Evolutionary conservation across 2,888 invertebrate genomes (phyloP), one percentile per base, ranked within the genome.

Genomic region (Lissocephala sabroskyi): DNA sequence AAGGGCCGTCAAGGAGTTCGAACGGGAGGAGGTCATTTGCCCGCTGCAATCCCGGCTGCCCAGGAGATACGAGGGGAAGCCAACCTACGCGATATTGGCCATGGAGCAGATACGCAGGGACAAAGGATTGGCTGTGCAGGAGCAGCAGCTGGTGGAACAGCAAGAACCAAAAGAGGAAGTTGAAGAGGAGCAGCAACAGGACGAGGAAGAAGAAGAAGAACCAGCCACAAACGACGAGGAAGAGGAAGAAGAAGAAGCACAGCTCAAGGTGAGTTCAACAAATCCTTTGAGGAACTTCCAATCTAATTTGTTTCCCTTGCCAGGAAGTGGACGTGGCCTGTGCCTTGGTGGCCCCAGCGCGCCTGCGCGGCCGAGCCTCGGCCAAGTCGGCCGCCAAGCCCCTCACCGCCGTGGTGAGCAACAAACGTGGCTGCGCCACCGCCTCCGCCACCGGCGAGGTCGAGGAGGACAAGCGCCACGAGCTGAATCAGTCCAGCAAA

Each of bases 1-100:
- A 47, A 77, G 85, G 14, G 85, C 85, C 0, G 84, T 84, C 13
- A 83, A 84, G 47, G 85, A 85, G 58, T 85, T 81, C 37, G 85
- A 85, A 56, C 78, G 85, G 6, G 85, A 84, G 48, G 81, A 81
- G 41, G 70, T 73, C 18, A 63, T 79, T 7, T 75, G 79, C 37
- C 76, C 79, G 18, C 49, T 73, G 18, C 68, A 76, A 35, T 76
- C 76, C 11, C 79, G 77, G 37, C 56, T 65, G 18, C 76, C 78
- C 3, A 73, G 78, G 16, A 75, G 81, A 1, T 85, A 82, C 46
- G 73, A 78, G 26, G 85, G 85, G 5, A 81, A 71, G 43, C 84
- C 85, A 3, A 85, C 85, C 3, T 83, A 84, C 66, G 85, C 85
- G 49, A 85, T 85, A 53, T 35, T 83, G 26, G 77, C 79, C 30